phyloP scores from a whole-genome alignment of 2,113 vertebrate genomes.

The Clarias macrocephalus region DNA sequence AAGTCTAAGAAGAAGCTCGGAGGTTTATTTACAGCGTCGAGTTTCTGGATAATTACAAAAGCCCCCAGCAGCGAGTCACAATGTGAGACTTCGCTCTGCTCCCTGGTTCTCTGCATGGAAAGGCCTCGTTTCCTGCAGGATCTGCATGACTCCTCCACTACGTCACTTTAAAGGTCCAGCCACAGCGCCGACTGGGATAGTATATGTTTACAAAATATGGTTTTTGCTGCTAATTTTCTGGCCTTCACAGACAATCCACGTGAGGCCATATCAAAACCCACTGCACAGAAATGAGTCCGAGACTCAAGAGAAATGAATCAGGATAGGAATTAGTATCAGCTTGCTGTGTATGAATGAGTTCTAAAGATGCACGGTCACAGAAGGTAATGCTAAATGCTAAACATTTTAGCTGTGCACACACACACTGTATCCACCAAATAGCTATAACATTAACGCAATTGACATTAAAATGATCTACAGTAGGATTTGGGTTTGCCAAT shows the following conservation, averaged over 20 bases:
- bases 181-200: background rate
- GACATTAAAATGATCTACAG: too few relatives aligned
- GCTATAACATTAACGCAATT: too few relatives aligned
- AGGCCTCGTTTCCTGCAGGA: constrained; percentile 22
- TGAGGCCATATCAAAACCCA: background rate
- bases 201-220: background rate
- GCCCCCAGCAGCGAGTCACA: constrained; percentile 15
- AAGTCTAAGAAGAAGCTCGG: background rate
- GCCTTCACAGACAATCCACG: background rate
- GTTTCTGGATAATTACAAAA: constrained; percentile 24
- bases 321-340: constrained; percentile 54
- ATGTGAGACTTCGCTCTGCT: constrained; percentile 7
- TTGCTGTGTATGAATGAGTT: constrained; percentile 49
- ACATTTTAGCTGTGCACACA: background rate
- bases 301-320: constrained; percentile 4
- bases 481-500: too few relatives aligned
- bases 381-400: background rate
- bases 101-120: constrained; percentile 19
- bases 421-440: too few relatives aligned
- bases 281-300: constrained; percentile 5
- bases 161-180: background rate
- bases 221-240: background rate
- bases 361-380: constrained; percentile 40
- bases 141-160: constrained; percentile 9
- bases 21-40: constrained; percentile 26